Evolutionary conservation across 2,888 invertebrate species (phyloP), one percentile per base, ranked within the genome.

Genomic region (Scaptomyza flava): DNA sequence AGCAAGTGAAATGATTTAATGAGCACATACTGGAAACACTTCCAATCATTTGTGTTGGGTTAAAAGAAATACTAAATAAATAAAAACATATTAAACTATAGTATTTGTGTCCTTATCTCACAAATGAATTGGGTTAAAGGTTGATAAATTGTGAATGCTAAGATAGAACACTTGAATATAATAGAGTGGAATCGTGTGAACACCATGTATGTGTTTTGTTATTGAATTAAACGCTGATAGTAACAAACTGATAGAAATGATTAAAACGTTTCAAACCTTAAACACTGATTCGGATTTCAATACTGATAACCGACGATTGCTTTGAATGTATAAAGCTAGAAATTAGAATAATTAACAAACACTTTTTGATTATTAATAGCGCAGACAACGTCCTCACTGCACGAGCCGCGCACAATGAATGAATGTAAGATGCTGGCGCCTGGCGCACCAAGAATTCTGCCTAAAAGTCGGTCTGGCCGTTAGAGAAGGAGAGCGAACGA

Each of bases 121-220:
- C 30, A 34, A 31, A 47, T 57, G 27, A 79, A 79, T 74, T 86
- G 65, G 88, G 87, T 77, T 84, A 89, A 78, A 90, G 91, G 90
- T 90, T 90, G 89, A 89, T 85, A 81, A 89, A 84, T 90, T 81
- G 68, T 72, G 74, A 75, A 72, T 61, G 67, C 50, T 60, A 45
- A 38, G 51, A 74, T 60, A 63, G 50, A 54, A 66, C 50, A 54
- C 33, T 57, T 45, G 38, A 50, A 23, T 48, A 56, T 59, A 56
- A n/a, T 48, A 50, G 36, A 53, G n/a, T 41, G 53, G 8, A 27
- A 31, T 17, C 41, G 27, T 41, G 14, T 41, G 31, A 9, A 27
- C 4, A 41, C 33, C 6, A 33, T 46, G n/a, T 14, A 42, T 43
- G 34, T 36, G 20, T 42, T 30, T 30, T 42, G 27, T 38, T 51